A percentile compares a stretch with the other conserved stretches of the same genome.
Evolutionary conservation across 2,113 vertebrate genomes (phyloP).

Genomic region (human): DNA sequence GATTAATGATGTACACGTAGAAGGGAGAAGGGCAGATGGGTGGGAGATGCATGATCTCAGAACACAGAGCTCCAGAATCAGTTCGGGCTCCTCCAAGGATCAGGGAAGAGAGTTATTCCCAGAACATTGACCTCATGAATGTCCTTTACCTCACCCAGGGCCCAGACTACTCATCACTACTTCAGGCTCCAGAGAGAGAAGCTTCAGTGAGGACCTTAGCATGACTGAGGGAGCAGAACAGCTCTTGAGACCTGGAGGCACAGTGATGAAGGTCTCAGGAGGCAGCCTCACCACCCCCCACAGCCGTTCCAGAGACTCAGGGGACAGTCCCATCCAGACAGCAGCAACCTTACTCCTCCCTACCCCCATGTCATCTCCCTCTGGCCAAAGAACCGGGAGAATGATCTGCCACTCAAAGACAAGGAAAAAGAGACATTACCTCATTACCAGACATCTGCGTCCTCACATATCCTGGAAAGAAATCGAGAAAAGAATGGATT

Average conservation of each 20-base stretch:
- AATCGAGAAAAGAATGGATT: background rate
- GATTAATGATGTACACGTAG: background rate
- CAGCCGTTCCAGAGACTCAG: background rate
- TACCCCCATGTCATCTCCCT: background rate
- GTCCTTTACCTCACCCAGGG: background rate
- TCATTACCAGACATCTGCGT: background rate
- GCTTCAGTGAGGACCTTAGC: background rate
- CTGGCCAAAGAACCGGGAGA: background rate
- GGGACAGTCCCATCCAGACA: background rate
- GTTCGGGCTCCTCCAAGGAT: background rate
- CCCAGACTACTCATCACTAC: background rate
- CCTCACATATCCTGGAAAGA: background rate
- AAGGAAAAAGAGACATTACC: slow-evolving; percentile 19
- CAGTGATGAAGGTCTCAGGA: background rate
- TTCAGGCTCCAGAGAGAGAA: background rate
- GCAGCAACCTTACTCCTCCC: background rate
- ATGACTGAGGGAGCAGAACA: background rate
- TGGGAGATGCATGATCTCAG: background rate
- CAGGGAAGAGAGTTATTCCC: background rate
- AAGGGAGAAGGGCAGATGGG: background rate
- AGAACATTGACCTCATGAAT: background rate
- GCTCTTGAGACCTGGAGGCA: background rate
- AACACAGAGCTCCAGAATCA: background rate
- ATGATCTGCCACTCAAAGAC: background rate
- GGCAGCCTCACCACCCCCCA: background rate